Base-by-base conservation (phyloP, 53 echinoderm and acorn worm genomes). In the Crossaster papposus region DNA sequence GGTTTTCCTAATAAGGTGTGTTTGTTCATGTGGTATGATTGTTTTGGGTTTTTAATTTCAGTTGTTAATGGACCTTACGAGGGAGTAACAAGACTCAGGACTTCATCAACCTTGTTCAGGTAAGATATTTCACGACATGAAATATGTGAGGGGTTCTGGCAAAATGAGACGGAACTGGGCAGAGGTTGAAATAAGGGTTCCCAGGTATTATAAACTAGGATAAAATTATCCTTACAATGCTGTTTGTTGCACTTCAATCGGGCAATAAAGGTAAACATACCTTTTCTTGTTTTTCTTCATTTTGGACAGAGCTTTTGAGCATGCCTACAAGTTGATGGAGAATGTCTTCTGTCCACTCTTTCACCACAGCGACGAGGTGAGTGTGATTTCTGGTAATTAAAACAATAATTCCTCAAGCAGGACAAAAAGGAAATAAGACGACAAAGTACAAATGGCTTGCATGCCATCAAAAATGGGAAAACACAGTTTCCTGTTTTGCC, bases 361-460 rank as follows among this genome's bases (percentile, higher is more conserved):
- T 34, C 95, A 97, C 77, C 95, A 97, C 31, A 95, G 95, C 70
- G 97, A 97, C 85, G 95, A 95, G 94, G 97, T 97, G 88, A 70
- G 91, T 44, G 0, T 5, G 9, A 44, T 44, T 44, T 44, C 44
- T 44, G 9, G 9, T 44, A 44, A 44, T 9, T 0, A 44, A 44
- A 44, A 5, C 44, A 44, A 44, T 5, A 44, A 44, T 44, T 44
- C 44, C 9, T 44, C 44, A 44, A 44, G 9, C n/a, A 44, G 0
- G 0, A 44, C 44, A 7, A 5, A n/a, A n/a, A n/a, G n/a, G n/a
- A n/a, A n/a, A n/a, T n/a, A n/a, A n/a, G n/a, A n/a, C n/a, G n/a
- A n/a, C n/a, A n/a, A n/a, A n/a, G n/a, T n/a, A n/a, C n/a, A n/a
- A n/a, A n/a, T n/a, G n/a, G 44, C 44, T 44, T 1, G 44, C 44